These are phyloP conservation scores for Odocoileus hemionus DNA, from an alignment of 2,113 vertebrate genomes.

Conservation along the genomic window DNA sequence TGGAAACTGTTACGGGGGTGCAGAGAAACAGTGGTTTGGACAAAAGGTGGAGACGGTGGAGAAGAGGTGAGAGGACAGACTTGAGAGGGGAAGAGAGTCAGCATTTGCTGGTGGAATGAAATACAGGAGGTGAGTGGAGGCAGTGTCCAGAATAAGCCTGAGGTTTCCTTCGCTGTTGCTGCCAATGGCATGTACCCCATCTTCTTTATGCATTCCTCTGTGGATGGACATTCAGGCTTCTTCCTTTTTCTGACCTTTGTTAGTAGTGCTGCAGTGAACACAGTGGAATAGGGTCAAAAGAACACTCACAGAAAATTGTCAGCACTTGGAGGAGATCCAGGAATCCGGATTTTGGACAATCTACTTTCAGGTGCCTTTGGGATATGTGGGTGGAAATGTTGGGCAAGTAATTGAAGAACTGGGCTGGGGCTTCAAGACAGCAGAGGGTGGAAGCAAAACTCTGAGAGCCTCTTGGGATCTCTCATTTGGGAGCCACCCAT, in stretches of 20 bases:
- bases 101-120: not conserved
- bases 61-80: not conserved
- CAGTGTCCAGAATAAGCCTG: not conserved
- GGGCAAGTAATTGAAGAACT: not conserved
- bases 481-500: not conserved
- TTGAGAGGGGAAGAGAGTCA: not conserved
- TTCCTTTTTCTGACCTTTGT: not conserved
- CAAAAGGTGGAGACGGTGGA: not conserved
- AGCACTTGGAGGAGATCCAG: not conserved
- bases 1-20: not conserved
- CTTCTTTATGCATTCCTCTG: not conserved
- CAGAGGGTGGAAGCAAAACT: not conserved
- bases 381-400: not conserved
- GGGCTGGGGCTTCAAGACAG: not conserved
- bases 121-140: not conserved
- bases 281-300: not conserved
- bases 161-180: not conserved
- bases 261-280: not conserved
- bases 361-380: not conserved
- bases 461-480: not conserved
- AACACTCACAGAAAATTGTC: not conserved
- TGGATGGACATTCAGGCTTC: not conserved
- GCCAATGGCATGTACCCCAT: not conserved
- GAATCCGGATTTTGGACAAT: not conserved
- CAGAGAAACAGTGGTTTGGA: not conserved